A percentile compares a stretch with the other conserved stretches of the same genome.
Conservation (phyloP, 2,888 invertebrate genomes). For the Netelia virgata region DNA sequence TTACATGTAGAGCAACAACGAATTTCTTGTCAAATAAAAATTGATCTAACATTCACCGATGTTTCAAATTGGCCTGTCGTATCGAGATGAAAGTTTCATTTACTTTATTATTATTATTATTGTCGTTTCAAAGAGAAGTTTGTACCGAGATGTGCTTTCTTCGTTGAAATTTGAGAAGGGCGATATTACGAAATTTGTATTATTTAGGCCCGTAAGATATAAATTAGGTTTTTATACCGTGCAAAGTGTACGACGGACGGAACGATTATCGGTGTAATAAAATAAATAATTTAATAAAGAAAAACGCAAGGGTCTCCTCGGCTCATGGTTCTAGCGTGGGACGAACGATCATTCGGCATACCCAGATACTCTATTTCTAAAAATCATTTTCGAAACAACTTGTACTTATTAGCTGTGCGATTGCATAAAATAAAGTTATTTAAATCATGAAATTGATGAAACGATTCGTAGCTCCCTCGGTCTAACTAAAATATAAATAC, state of each 20-base stretch:
- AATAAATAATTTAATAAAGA: slow-evolving; percentile 72
- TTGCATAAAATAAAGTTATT: slow-evolving; percentile 78
- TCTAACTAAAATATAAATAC: not conserved
- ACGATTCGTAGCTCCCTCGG: not conserved
- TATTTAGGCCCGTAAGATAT: slow-evolving; percentile 61
- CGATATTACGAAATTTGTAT: slow-evolving; percentile 59
- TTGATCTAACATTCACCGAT: slow-evolving; percentile 68
- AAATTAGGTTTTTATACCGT: slow-evolving; percentile 78
- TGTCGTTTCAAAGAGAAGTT: not conserved
- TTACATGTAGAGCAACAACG: slow-evolving; percentile 75
- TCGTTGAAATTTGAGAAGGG: slow-evolving; percentile 53
- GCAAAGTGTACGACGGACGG: slow-evolving; percentile 57
- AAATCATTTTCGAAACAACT: slow-evolving; percentile 70
- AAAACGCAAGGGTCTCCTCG: slow-evolving; percentile 66
- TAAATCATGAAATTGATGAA: slow-evolving; percentile 58
- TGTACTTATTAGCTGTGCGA: slow-evolving; percentile 78
- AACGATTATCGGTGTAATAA: slow-evolving; percentile 65
- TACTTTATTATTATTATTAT: not conserved
- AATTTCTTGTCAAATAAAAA: slow-evolving; percentile 73
- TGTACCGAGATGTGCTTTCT: not conserved
- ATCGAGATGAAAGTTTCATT: slow-evolving; percentile 35
- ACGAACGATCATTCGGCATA: slow-evolving; percentile 33
- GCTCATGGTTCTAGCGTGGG: not conserved
- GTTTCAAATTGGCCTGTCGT: slow-evolving; percentile 74
- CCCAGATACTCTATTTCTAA: too few relatives aligned